Percentiles rank a stretch among this genome's conserved stretches.
These are phyloP conservation scores for Denticeps clupeoides DNA, from an alignment of 2,797 vertebrate genomes.

Conservation along the genomic window DNA sequence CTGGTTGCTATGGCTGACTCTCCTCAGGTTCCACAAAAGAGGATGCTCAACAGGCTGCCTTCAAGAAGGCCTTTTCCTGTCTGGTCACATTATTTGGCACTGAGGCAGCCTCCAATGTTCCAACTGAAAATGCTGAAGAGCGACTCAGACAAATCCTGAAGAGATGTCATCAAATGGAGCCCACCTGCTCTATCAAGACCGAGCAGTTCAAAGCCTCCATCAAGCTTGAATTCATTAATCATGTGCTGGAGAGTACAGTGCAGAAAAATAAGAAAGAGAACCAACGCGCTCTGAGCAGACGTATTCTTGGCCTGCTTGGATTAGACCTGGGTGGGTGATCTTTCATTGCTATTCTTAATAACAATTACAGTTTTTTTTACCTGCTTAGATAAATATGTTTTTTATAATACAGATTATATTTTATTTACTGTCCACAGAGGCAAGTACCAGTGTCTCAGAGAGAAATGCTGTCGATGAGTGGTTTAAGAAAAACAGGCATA, in stretches of 20 bases:
- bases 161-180: neutral
- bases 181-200: neutral
- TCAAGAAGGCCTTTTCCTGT: neutral
- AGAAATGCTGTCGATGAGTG: neutral
- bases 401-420: no score
- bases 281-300: neutral
- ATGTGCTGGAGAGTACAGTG: neutral
- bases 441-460: neutral
- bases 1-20: neutral
- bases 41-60: neutral
- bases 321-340: no score
- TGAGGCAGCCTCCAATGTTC: neutral
- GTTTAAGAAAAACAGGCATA: neutral
- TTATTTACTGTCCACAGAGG: neutral
- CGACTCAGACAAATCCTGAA: neutral
- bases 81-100: neutral
- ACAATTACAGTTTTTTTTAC: no score
- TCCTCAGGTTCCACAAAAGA: neutral
- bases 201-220: neutral
- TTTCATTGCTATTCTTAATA: no score
- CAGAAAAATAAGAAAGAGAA: neutral
- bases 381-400: no score
- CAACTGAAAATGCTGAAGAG: neutral
- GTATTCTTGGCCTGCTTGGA: neutral
- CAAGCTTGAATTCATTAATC: neutral